A percentile compares a stretch with the other conserved stretches of the same genome.
Evolutionary conservation across 2,797 vertebrate species (phyloP).

Genomic region (Tinamus major): DNA sequence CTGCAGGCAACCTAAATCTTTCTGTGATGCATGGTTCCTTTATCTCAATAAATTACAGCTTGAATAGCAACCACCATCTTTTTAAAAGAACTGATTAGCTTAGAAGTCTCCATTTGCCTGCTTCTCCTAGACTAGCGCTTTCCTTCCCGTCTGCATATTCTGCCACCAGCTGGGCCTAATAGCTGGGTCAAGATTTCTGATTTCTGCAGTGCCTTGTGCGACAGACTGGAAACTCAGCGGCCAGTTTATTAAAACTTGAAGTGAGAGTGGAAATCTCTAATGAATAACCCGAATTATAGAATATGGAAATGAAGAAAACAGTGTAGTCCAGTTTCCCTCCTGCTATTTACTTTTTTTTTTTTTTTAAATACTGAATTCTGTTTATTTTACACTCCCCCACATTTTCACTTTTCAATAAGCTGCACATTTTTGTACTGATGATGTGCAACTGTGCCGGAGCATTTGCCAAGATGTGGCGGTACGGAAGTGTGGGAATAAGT

Average conservation of each 20-base stretch:
- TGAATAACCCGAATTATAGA: not conserved
- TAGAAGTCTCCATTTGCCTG: conserved; percentile 5
- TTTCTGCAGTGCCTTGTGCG: not conserved
- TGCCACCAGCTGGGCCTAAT: not conserved
- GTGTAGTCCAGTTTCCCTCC: not conserved
- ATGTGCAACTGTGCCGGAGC: not conserved
- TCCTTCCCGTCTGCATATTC: not conserved
- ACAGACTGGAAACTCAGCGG: not conserved
- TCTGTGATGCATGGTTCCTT: conserved; percentile 25
- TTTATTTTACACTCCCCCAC: not conserved
- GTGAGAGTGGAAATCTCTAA: not conserved
- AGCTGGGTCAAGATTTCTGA: not conserved
- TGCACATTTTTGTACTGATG: not conserved
- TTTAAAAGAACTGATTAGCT: not conserved
- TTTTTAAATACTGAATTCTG: not conserved
- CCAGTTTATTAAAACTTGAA: not conserved
- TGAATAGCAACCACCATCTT: not conserved
- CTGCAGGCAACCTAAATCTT: not conserved
- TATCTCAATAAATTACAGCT: conserved; percentile 37
- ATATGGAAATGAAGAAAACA: conserved; percentile 26
- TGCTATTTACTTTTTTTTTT: not conserved
- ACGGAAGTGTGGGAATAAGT: not conserved
- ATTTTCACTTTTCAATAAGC: conserved; percentile 25
- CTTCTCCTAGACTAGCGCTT: not conserved
- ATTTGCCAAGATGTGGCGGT: not conserved